phyloP scores from a whole-genome alignment of 2,797 vertebrate genomes.

The Anomalospiza imberbis region DNA sequence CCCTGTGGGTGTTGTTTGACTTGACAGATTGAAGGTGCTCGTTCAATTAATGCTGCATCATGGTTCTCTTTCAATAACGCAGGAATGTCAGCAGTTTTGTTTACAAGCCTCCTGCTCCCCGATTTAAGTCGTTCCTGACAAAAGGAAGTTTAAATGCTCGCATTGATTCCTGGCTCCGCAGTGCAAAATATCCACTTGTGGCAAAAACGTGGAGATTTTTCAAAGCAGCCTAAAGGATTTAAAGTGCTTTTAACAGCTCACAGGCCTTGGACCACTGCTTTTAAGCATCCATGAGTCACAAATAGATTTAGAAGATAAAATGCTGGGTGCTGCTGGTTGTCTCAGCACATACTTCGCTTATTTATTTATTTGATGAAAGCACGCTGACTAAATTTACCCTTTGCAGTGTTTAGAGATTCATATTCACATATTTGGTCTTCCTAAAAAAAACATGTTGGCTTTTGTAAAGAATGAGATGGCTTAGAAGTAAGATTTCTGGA shows the following conservation, averaged over 20 bases:
- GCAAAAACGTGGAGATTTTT: conserved; percentile 22
- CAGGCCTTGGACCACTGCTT: conserved; percentile 39
- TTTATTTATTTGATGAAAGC: background rate
- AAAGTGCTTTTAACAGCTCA: conserved; percentile 39
- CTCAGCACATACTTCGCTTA: background rate
- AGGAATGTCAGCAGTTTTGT: conserved; percentile 25
- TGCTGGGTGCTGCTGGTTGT: background rate
- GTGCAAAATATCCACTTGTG: conserved; percentile 26
- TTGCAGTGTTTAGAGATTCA: background rate
- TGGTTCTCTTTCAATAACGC: background rate
- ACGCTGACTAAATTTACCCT: background rate
- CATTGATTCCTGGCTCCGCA: conserved; percentile 28
- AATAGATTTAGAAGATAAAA: conserved; percentile 40
- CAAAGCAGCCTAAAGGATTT: conserved; percentile 52
- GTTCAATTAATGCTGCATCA: conserved; percentile 17
- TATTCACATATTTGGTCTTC: background rate
- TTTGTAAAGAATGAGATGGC: background rate
- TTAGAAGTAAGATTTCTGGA: background rate
- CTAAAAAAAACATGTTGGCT: background rate
- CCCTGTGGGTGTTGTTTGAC: background rate
- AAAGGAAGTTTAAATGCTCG: conserved; percentile 42
- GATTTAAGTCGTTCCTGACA: conserved; percentile 26
- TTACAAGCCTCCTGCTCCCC: conserved; percentile 9
- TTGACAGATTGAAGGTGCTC: background rate
- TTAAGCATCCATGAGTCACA: background rate